These are phyloP conservation scores for Channa argus DNA, from an alignment of 2,113 vertebrate species.

Conservation along the genomic window DNA sequence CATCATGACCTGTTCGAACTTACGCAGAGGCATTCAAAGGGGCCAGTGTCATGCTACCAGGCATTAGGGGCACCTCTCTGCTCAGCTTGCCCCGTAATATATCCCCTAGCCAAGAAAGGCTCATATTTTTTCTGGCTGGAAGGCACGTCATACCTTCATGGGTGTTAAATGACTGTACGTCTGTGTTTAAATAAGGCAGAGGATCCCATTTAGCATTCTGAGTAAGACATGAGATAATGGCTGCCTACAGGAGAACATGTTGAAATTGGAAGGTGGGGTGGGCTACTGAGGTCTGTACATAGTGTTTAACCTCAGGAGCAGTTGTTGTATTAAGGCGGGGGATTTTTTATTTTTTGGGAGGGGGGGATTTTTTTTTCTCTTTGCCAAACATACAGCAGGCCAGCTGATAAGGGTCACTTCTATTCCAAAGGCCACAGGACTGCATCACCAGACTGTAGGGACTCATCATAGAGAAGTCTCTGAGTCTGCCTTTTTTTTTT, in stretches of 20 bases:
- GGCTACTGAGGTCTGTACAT: conserved; percentile 2
- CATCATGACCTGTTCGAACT: conserved; percentile 57
- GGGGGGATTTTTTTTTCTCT: no score
- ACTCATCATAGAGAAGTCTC: conserved; percentile 54
- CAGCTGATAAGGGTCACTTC: conserved; percentile 65
- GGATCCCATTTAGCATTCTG: conserved; percentile 57
- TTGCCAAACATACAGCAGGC: conserved; percentile 50
- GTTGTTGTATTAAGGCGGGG: conserved; percentile 65
- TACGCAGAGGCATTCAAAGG: conserved; percentile 41
- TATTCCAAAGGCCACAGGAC: conserved; percentile 51
- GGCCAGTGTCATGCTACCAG: conserved; percentile 59
- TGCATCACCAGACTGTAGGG: conserved; percentile 33
- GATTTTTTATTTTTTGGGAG: conserved; percentile 1
- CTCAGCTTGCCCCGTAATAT: conserved; percentile 34
- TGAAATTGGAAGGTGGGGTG: conserved; percentile 13
- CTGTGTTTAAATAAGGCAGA: conserved; percentile 63
- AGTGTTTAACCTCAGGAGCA: conserved; percentile 52
- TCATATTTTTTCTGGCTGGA: conserved; percentile 45
- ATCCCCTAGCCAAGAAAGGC: conserved; percentile 38
- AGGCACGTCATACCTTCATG: conserved; percentile 53
- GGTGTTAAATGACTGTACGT: conserved; percentile 59
- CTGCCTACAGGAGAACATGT: conserved; percentile 38
- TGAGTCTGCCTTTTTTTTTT: conserved; percentile 32
- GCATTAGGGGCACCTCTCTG: conserved; percentile 46
- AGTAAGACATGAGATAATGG: conserved; percentile 55